Evolutionary conservation across 2,113 vertebrate species (phyloP).

Genomic region (Micromys minutus): DNA sequence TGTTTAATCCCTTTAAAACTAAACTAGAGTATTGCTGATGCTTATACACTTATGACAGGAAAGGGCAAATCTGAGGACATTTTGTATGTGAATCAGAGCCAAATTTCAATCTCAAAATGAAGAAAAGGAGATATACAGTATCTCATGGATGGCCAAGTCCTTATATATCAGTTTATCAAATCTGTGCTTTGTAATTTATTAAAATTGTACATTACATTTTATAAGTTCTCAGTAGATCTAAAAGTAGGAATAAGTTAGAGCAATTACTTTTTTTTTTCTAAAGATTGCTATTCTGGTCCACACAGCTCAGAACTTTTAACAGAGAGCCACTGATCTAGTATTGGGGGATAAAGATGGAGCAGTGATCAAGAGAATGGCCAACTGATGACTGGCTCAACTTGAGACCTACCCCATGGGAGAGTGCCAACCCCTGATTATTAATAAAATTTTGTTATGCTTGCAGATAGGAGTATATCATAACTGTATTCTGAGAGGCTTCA

Average conservation of each 20-base stretch:
- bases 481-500: too few relatives aligned
- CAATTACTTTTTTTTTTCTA: not conserved
- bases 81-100: too few relatives aligned
- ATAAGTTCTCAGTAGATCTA: not conserved
- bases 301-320: not conserved
- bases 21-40: not conserved
- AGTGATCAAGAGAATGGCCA: too few relatives aligned
- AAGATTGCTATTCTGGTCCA: not conserved
- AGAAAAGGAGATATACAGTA: not conserved
- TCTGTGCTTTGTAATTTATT: not conserved
- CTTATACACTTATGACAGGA: not conserved
- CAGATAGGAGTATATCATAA: too few relatives aligned
- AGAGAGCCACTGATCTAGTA: not conserved
- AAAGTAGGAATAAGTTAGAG: not conserved
- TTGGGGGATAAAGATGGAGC: too few relatives aligned
- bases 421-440: too few relatives aligned
- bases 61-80: not conserved
- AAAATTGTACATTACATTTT: not conserved
- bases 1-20: conserved; percentile 15
- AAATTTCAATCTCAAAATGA: conserved; percentile 17
- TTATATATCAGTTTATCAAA: not conserved
- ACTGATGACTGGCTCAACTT: too few relatives aligned
- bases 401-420: too few relatives aligned
- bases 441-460: too few relatives aligned
- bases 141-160: not conserved